Evolutionary conservation across 1,140 invertebrate species (phyloP), one percentile per base, ranked within the genome.

Genomic region (Onthophagus taurus): DNA sequence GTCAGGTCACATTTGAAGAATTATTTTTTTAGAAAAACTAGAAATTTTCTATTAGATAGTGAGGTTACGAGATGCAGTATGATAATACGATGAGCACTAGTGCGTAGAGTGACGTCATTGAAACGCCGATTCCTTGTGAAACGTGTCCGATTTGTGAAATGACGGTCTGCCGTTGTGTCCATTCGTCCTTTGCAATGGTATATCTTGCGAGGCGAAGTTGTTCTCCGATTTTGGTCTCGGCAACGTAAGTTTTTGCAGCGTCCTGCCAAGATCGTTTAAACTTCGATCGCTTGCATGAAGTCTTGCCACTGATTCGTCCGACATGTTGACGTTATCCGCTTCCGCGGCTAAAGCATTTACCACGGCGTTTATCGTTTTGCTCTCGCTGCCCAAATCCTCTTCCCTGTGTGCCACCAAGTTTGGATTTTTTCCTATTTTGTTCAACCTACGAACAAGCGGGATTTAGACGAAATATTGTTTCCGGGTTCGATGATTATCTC

Each of bases 401-500:
- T 93, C 89, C 39, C 89, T 76, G 60, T 92, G 89, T 48, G 87
- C 85, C 49, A 97, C 89, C 54, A 97, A 79, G 62, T 90, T 95
- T 33, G 93, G 92, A 74, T 97, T 96, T 72, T 97, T 97, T 37
- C 94, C 94, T 63, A 98, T 96, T 74, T 97, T 97, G 70, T 96
- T 96, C 52, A 98, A 75, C 70, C 88, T 82, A 31, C 13, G 20
- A 23, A 37, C 20, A 12, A 37, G 18, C n/a, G n/a, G n/a, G n/a
- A n/a, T n/a, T n/a, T n/a, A n/a, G n/a, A n/a, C n/a, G n/a, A n/a
- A n/a, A n/a, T n/a, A n/a, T n/a, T n/a, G n/a, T n/a, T n/a, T n/a
- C n/a, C n/a, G n/a, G n/a, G n/a, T n/a, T n/a, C n/a, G n/a, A n/a
- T n/a, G n/a, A n/a, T n/a, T n/a, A n/a, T n/a, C n/a, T n/a, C n/a